Conservation (phyloP, 2,888 invertebrate genomes). For the Pollenia angustigena region DNA sequence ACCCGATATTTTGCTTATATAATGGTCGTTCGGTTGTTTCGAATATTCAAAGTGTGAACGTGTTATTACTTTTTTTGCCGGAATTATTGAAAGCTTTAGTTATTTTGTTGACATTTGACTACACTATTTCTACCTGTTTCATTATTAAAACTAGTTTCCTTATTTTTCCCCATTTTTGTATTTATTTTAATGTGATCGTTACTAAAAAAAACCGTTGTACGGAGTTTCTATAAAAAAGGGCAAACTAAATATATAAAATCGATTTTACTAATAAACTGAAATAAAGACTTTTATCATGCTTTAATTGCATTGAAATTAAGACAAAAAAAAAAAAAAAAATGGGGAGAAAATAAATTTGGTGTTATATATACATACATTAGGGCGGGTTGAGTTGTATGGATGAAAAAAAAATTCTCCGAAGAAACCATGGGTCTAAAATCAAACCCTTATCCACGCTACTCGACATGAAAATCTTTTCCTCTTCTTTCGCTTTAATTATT, state of each 20-base stretch:
- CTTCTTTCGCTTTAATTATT: too few relatives aligned
- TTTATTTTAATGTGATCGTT: slow-evolving; percentile 22
- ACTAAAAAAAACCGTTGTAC: background rate
- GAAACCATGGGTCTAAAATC: too few relatives aligned
- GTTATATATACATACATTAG: background rate
- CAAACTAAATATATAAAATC: slow-evolving; percentile 36
- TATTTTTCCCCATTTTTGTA: slow-evolving; percentile 9
- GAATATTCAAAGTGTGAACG: slow-evolving; percentile 14
- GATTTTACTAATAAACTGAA: slow-evolving; percentile 32
- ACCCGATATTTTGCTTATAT: too few relatives aligned
- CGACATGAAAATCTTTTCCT: too few relatives aligned
- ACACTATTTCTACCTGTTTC: slow-evolving; percentile 11
- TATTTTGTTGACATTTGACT: slow-evolving; percentile 58
- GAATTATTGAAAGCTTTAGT: slow-evolving; percentile 28
- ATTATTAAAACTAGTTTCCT: slow-evolving; percentile 43
- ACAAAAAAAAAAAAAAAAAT: too few relatives aligned
- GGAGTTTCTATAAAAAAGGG: background rate
- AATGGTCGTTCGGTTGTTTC: too few relatives aligned
- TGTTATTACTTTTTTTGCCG: slow-evolving; percentile 11
- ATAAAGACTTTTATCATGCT: slow-evolving; percentile 37
- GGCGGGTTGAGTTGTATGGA: too few relatives aligned
- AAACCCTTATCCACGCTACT: too few relatives aligned
- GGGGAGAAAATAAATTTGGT: too few relatives aligned
- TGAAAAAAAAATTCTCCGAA: too few relatives aligned
- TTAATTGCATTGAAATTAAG: slow-evolving; percentile 20